phyloP scores from a whole-genome alignment of 2,113 vertebrate species.

The Strix aluco region DNA sequence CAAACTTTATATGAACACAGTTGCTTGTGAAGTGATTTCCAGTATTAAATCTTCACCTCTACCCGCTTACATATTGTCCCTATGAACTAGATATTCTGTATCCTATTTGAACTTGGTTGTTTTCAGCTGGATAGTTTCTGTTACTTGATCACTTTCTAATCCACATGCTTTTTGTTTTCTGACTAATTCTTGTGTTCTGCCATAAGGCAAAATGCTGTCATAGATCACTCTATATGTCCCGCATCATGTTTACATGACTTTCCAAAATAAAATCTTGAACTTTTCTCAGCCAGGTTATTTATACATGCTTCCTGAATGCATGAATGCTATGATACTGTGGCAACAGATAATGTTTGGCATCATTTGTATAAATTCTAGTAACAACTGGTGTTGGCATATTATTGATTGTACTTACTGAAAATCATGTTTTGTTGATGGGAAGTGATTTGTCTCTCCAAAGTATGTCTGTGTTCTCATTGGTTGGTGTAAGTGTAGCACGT shows the following conservation, averaged over 20 bases:
- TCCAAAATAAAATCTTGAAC: not conserved
- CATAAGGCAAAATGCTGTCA: not conserved
- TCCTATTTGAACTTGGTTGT: not conserved
- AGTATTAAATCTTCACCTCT: not conserved
- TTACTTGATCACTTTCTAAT: not conserved
- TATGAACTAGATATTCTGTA: not conserved
- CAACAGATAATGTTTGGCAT: not conserved
- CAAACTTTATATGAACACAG: not conserved
- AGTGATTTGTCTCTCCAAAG: not conserved
- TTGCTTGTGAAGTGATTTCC: not conserved
- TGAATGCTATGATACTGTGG: not conserved
- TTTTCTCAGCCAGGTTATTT: not conserved
- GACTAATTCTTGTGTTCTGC: not conserved
- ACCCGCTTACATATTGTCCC: not conserved
- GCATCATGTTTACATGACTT: not conserved
- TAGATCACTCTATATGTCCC: not conserved
- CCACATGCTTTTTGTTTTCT: not conserved
- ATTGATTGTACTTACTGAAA: not conserved
- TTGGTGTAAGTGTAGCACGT: not conserved
- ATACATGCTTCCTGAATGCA: accelerated
- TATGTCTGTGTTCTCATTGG: not conserved
- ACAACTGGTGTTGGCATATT: not conserved
- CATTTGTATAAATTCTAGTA: not conserved
- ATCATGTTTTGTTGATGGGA: not conserved
- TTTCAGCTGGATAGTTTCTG: not conserved